Evolutionary conservation across 2,113 vertebrate genomes (phyloP).

Genomic region (Synodontis membranacea): DNA sequence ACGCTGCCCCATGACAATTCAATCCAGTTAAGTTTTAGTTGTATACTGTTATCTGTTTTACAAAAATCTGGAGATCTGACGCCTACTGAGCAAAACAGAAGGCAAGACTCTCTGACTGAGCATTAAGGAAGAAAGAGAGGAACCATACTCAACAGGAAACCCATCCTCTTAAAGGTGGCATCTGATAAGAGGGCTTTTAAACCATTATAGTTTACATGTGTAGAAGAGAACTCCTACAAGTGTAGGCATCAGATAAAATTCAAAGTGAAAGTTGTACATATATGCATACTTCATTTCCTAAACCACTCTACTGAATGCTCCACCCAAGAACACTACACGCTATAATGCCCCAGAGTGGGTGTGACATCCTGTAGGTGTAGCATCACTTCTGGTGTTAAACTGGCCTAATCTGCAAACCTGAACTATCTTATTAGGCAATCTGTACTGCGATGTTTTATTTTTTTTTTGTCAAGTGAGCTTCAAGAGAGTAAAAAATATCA

Average conservation of each 20-base stretch:
- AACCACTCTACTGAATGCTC: neutral
- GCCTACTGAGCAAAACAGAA: neutral
- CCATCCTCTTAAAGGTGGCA: neutral
- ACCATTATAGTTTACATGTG: neutral
- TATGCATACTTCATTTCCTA: neutral
- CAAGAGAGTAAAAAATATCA: neutral
- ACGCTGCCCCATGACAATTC: neutral
- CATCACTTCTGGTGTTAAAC: neutral
- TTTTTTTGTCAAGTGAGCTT: neutral
- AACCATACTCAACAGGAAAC: neutral
- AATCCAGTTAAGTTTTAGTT: neutral
- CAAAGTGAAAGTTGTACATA: neutral
- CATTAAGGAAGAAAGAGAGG: neutral
- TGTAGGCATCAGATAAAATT: neutral
- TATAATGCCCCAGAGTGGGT: neutral
- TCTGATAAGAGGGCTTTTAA: too few species aligned
- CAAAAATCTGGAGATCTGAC: neutral
- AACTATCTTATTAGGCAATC: neutral
- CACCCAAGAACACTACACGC: neutral
- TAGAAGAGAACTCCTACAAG: neutral
- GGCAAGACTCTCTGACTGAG: neutral
- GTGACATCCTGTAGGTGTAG: neutral
- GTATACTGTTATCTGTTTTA: neutral
- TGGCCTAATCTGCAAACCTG: neutral
- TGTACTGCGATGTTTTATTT: neutral